These are phyloP conservation scores for Hoplodrina blanda DNA, from an alignment of 2,888 invertebrate species.

Conservation along the genomic window DNA sequence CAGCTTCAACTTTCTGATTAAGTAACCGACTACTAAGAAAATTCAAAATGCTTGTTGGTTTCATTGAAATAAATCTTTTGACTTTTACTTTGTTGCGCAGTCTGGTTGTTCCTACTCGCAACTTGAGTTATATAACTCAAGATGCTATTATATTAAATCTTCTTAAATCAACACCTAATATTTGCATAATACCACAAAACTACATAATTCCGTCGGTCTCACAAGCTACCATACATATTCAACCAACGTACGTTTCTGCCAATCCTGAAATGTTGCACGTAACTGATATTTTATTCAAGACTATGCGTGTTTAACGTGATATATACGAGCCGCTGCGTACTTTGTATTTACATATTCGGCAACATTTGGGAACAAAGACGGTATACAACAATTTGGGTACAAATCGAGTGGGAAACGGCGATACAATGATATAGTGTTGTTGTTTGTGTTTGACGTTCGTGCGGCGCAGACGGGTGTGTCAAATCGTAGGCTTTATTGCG, in stretches of 20 bases:
- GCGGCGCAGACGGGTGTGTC: conserved; percentile 31
- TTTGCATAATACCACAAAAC: conserved; percentile 17
- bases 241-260: conserved; percentile 39
- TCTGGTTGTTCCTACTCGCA: too few relatives aligned
- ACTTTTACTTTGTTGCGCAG: too few relatives aligned
- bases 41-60: too few relatives aligned
- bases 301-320: conserved; percentile 70
- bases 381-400: conserved; percentile 57
- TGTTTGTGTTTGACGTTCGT: conserved; percentile 32
- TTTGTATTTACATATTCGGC: conserved; percentile 63
- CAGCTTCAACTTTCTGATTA: too few relatives aligned
- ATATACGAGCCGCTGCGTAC: conserved; percentile 59
- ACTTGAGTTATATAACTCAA: too few relatives aligned
- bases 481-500: conserved; percentile 37
- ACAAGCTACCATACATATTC: conserved; percentile 57
- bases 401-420: conserved; percentile 45
- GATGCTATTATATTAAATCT: not conserved
- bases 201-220: conserved; percentile 28
- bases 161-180: conserved; percentile 5
- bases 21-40: too few relatives aligned
- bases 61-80: too few relatives aligned
- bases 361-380: conserved; percentile 57
- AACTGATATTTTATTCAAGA: conserved; percentile 74
- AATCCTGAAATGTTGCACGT: conserved; percentile 56
- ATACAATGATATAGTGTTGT: conserved; percentile 38